These are phyloP conservation scores for Eolophus roseicapilla DNA, from an alignment of 2,113 vertebrate species.

Conservation along the genomic window DNA sequence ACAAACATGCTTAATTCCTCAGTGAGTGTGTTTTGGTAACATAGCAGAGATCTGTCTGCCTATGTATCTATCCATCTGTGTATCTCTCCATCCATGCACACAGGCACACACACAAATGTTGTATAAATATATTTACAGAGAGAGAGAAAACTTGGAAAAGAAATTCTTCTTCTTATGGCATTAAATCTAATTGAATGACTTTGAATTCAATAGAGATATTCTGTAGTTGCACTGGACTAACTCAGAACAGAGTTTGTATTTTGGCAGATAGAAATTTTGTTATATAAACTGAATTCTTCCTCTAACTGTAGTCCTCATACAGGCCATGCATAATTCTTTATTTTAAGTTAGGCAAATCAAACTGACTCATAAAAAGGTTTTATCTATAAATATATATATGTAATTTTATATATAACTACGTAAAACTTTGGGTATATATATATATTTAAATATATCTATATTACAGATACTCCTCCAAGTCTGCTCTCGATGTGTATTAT, in stretches of 20 bases:
- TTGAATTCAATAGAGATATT: neutral
- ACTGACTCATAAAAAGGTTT: neutral
- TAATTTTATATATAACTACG: neutral
- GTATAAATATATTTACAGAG: neutral
- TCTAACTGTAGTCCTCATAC: neutral
- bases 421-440: neutral
- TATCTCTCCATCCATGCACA: accelerated
- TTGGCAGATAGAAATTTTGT: neutral
- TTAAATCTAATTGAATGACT: neutral
- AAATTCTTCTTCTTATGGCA: neutral
- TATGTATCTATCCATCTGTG: neutral
- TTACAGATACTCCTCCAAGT: neutral
- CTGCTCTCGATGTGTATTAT: neutral
- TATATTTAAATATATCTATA: no score
- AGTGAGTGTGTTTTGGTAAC: neutral
- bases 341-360: neutral
- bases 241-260: neutral
- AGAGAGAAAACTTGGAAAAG: neutral
- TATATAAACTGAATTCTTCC: neutral
- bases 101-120: neutral
- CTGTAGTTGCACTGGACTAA: neutral
- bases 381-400: neutral
- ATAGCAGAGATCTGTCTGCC: neutral
- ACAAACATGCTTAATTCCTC: neutral
- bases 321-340: neutral